Evolutionary conservation across 2,888 invertebrate genomes (phyloP), one percentile per base, ranked within the genome.

Genomic region (Mesoligia furuncula): DNA sequence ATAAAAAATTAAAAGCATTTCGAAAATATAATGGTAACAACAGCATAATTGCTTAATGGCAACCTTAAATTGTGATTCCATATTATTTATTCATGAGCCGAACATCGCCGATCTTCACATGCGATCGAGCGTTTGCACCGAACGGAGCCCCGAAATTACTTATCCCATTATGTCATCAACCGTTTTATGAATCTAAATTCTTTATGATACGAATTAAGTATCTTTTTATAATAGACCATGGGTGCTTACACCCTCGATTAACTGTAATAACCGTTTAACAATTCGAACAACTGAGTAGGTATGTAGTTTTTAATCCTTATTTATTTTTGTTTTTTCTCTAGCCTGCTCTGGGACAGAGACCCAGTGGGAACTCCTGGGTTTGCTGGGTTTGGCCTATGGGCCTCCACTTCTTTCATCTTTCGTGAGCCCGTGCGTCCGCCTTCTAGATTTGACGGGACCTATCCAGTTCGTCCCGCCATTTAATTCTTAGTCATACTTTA

Each of bases 1-100:
- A 95, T 96, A 96, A 96, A 96, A 96, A 96, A 95, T 96, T 96
- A 95, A 96, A 96, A 95, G 95, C 95, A 94, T 95, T 96, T 95
- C 91, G 89, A 95, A 95, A 96, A 95, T 94, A 94, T 95, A 94
- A 94, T 95, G 94, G 92, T 94, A 95, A 95, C 95, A 95, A 94
- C 95, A 88, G 92, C 91, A 95, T 96, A 96, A 96, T 96, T 96
- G 94, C 95, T 94, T 96, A 96, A 96, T 96, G 96, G 94, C 92
- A 91, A 92, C 90, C 85, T 93, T 92, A 94, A 95, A 95, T 95
- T 95, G 93, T 95, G 95, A 95, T 93, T 95, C 91, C 91, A 92
- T 94, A 95, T 96, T 95, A 96, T 96, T 95, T 96, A 96, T 95
- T 96, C 96, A 96, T 95, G 95, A 95, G 94, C 73, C 85, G 88